Percentiles rank a stretch among this genome's conserved stretches.
Evolutionary conservation across 2,797 vertebrate genomes (phyloP).

Genomic region (Coilia nasus): DNA sequence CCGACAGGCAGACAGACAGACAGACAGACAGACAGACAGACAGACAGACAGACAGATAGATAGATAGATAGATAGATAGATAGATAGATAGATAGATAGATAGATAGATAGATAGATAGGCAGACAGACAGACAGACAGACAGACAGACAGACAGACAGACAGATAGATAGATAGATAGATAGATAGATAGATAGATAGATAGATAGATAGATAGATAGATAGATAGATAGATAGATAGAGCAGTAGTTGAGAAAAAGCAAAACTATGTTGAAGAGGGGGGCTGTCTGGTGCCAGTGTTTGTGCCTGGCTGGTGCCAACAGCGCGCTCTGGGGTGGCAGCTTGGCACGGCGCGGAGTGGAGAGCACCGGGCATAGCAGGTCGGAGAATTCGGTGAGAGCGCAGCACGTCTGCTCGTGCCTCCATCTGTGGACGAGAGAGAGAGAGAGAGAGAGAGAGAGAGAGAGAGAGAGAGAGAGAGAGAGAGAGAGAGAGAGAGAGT

Average conservation of each 20-base stretch:
- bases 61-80: no score
- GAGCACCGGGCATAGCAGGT: slow-evolving; percentile 1
- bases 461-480: no score
- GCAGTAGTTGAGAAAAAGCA: slow-evolving; percentile 10
- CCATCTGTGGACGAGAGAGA: background rate
- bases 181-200: background rate
- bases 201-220: background rate
- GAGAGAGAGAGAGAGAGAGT: background rate
- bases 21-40: no score
- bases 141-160: no score
- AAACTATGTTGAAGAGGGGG: slow-evolving; percentile 4
- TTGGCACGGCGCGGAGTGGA: slow-evolving; percentile 24
- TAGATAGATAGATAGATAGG: no score
- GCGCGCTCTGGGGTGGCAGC: slow-evolving; percentile 15
- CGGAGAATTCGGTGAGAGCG: slow-evolving; percentile 1
- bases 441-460: no score
- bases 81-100: no score
- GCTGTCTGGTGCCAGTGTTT: background rate
- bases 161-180: no score
- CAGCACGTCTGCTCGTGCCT: slow-evolving; percentile 23
- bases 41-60: no score
- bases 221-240: no score
- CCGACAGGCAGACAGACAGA: no score
- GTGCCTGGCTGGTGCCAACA: background rate
- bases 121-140: no score